These are phyloP conservation scores for Drosophila quinaria DNA, from an alignment of 2,888 invertebrate species.

Conservation along the genomic window DNA sequence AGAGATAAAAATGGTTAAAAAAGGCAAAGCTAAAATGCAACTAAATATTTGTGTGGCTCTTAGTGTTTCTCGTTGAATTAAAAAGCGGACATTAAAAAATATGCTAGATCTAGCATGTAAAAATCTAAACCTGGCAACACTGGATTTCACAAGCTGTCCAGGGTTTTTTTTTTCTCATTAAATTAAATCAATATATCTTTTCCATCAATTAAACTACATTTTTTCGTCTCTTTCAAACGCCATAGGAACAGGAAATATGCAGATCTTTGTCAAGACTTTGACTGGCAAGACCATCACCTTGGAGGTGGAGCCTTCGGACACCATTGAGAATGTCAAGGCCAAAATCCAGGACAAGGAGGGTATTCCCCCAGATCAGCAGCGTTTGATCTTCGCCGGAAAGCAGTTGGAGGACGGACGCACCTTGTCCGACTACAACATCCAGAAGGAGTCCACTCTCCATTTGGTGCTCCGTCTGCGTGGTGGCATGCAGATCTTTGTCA, in stretches of 20 bases:
- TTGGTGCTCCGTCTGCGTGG: slow-evolving; percentile 47
- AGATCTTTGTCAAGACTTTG: slow-evolving; percentile 59
- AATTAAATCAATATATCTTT: background rate
- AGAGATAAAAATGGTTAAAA: slow-evolving; percentile 1
- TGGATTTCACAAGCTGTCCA: background rate
- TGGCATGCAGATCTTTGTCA: slow-evolving; percentile 51
- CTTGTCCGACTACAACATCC: slow-evolving; percentile 42
- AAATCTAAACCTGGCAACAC: background rate
- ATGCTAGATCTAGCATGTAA: too few species aligned
- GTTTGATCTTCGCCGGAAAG: slow-evolving; percentile 49
- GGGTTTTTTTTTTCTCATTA: background rate
- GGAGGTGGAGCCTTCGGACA: slow-evolving; percentile 46
- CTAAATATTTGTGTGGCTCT: too few species aligned
- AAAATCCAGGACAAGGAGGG: slow-evolving; percentile 52
- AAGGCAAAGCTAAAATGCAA: background rate
- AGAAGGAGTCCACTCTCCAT: slow-evolving; percentile 39
- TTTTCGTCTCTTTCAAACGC: background rate
- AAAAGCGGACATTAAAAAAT: background rate
- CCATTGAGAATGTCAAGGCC: slow-evolving; percentile 45
- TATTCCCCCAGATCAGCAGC: slow-evolving; percentile 51
- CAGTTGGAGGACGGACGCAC: slow-evolving; percentile 46
- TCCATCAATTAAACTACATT: background rate
- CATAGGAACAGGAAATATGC: slow-evolving; percentile 52
- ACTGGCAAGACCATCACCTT: slow-evolving; percentile 67
- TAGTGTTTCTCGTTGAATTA: too few species aligned